A percentile compares a stretch with the other conserved stretches of the same genome.
Evolutionary conservation across 2,888 invertebrate species (phyloP).

Genomic region (Caenorhabditis macrosperma): DNA sequence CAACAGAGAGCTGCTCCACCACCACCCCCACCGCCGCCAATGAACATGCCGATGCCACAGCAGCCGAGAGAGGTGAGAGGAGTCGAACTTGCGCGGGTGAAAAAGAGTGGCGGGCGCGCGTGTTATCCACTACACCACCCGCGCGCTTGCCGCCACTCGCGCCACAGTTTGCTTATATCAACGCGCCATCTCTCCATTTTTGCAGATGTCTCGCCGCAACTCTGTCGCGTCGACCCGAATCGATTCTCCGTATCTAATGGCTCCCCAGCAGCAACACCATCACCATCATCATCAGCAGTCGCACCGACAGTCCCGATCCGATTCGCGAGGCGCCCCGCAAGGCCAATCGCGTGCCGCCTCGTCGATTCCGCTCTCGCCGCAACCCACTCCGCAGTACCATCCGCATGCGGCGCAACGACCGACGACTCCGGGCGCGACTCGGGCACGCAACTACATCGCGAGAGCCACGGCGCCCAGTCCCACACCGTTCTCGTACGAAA

Average conservation of each 20-base stretch:
- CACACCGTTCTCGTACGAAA: conserved; percentile 75
- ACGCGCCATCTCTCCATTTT: too few species aligned
- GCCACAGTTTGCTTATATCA: too few species aligned
- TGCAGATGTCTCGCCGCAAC: conserved; percentile 71
- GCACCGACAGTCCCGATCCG: conserved; percentile 54
- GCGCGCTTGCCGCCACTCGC: too few species aligned
- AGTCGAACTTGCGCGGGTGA: too few species aligned
- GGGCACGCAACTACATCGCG: conserved; percentile 66
- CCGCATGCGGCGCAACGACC: conserved; percentile 51
- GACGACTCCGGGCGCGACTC: conserved; percentile 64
- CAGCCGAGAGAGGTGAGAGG: conserved; percentile 51
- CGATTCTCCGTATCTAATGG: conserved; percentile 55
- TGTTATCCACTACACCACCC: too few species aligned
- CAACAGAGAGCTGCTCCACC: conserved; percentile 7
- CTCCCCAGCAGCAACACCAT: conserved; percentile 45
- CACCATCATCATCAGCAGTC: conserved; percentile 48
- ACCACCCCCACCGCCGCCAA: conserved; percentile 42
- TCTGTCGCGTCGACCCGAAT: conserved; percentile 65
- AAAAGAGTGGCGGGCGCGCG: too few species aligned
- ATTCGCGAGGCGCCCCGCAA: conserved; percentile 50
- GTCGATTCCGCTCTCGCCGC: conserved; percentile 59
- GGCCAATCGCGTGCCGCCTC: conserved; percentile 60
- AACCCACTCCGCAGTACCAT: conserved; percentile 51
- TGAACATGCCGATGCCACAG: conserved; percentile 4
- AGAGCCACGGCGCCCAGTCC: conserved; percentile 73